phyloP scores from a whole-genome alignment of 2,113 vertebrate genomes.

The Phalacrocorax aristotelis region DNA sequence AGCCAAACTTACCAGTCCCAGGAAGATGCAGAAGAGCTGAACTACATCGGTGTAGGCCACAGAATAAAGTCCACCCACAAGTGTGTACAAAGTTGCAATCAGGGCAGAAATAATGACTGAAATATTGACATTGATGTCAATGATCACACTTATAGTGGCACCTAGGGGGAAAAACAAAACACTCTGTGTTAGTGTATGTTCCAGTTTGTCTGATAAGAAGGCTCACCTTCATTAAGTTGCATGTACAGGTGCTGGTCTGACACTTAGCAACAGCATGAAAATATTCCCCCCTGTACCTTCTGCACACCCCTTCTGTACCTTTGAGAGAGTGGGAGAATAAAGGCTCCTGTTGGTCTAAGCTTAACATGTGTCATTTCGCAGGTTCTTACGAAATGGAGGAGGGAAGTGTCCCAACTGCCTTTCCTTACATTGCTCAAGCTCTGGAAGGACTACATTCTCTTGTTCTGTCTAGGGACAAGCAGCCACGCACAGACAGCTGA shows the following conservation, averaged over 20 bases:
- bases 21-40: slow-evolving; percentile 95
- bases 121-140: slow-evolving; percentile 87
- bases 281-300: not conserved
- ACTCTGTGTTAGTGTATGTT: not conserved
- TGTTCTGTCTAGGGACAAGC: not conserved
- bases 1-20: slow-evolving; percentile 88
- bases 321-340: not conserved
- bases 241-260: not conserved
- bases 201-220: not conserved
- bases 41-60: slow-evolving; percentile 97
- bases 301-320: not conserved
- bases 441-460: not conserved
- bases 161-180: slow-evolving; percentile 71
- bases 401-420: not conserved
- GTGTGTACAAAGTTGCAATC: slow-evolving; percentile 91
- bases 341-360: not conserved
- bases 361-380: not conserved
- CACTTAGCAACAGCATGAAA: not conserved
- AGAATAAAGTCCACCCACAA: slow-evolving; percentile 93
- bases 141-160: slow-evolving; percentile 95
- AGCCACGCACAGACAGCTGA: not conserved
- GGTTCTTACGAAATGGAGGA: not conserved
- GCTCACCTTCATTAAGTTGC: not conserved
- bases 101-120: slow-evolving; percentile 91
- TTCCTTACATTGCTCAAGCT: not conserved